Evolutionary conservation across 2,113 vertebrate species (phyloP), one percentile per base, ranked within the genome.

Genomic region (Galeopterus variegatus): DNA sequence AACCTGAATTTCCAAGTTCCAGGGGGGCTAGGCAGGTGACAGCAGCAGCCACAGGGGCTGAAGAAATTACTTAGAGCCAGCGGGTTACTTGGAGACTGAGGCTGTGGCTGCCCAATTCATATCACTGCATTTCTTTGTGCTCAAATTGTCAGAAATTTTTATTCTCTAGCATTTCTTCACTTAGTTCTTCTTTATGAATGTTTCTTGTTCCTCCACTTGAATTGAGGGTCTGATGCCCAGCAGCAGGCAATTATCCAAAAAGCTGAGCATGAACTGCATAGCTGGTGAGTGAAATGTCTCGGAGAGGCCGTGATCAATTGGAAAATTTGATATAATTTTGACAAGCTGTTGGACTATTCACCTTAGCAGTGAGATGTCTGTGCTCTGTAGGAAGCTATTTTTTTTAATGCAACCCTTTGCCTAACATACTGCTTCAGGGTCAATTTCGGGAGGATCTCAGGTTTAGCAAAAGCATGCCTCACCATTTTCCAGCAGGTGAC

Each of bases 1-100:
- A 97, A 82, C 81, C 83, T 84, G 90, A 79, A 65, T 95, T 96
- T 15, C 70, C 72, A 85, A 60, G 84, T 81, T 81, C 69, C 94
- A 96, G 96, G 94, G 97, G 94, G 93, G 54, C 60, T 62, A 5
- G 48, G 31, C 58, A 79, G 80, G 56, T 73, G 76, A 95, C 28
- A 19, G 86, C 83, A 84, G 33, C 48, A 83, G 48, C 70, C 21
- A 26, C 33, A 83, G 81, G 52, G 76, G 67, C 64, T 36, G 56
- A 88, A 88, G 81, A 86, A 94, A 92, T 89, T 90, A 56, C 41
- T 33, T 62, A 7, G 10, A 76, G 52, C 56, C 69, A 36, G 36
- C 6, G 6, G 24, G 56, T 82, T 60, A 65, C 89, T 94, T 75
- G 9, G 26, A 91, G 65, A 84, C 75, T 33, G 54, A 84, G 41